Percentiles rank a stretch among this genome's conserved stretches.
phyloP scores from a whole-genome alignment of 2,888 invertebrate species.

The Leptinotarsa tumamoca region DNA sequence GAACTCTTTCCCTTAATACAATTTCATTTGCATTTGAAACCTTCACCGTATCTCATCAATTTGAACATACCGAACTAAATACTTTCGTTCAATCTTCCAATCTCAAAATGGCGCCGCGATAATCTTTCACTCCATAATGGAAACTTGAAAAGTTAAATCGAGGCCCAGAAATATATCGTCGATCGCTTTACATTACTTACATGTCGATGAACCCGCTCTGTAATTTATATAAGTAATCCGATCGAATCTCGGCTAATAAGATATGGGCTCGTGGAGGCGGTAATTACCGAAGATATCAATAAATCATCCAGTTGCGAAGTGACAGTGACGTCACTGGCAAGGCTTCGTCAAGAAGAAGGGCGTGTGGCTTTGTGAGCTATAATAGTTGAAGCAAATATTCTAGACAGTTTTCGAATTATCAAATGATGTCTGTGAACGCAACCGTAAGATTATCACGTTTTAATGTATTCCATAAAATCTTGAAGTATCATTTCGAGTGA shows the following conservation, averaged over 20 bases:
- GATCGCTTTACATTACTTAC: constrained; percentile 44
- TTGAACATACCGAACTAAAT: background rate
- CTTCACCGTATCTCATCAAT: background rate
- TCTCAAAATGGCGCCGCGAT: background rate
- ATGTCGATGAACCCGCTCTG: constrained; percentile 44
- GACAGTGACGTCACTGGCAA: constrained; percentile 46
- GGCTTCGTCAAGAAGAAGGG: background rate
- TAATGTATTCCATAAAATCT: too few species aligned
- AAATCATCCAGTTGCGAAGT: constrained; percentile 50
- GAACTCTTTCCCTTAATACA: too few species aligned
- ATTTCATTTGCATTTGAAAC: background rate
- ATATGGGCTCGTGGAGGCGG: constrained; percentile 50
- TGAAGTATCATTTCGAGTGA: too few species aligned
- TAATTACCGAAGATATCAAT: constrained; percentile 54
- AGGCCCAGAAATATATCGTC: constrained; percentile 17
- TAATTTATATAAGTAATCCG: constrained; percentile 55
- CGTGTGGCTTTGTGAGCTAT: too few species aligned
- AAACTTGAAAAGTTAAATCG: constrained; percentile 14
- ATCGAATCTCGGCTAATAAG: constrained; percentile 53
- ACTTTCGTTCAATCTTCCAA: background rate
- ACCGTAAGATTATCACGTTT: too few species aligned
- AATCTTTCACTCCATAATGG: background rate
- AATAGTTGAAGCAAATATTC: too few species aligned
- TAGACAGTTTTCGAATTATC: too few species aligned
- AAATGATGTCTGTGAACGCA: too few species aligned